phyloP scores from a whole-genome alignment of 1,140 invertebrate genomes.

The Papilio machaon region DNA sequence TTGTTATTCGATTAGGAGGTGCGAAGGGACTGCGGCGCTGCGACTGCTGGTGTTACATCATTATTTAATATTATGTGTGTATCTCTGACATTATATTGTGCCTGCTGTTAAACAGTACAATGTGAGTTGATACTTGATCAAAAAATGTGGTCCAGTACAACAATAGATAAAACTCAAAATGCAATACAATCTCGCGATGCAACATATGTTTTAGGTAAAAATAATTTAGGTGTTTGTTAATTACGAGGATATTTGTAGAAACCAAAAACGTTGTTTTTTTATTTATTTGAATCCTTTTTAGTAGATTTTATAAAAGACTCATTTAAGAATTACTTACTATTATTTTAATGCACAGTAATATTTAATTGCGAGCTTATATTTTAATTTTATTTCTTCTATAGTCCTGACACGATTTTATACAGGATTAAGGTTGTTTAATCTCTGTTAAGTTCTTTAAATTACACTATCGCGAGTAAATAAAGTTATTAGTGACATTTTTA shows the following conservation, averaged over 20 bases:
- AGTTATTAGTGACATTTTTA: conserved; percentile 4
- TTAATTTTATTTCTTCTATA: no score
- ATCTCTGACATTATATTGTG: not conserved
- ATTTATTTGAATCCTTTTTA: no score
- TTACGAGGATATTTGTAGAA: no score
- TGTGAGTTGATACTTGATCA: not conserved
- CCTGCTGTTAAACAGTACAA: not conserved
- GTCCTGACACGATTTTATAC: no score
- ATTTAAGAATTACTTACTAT: no score
- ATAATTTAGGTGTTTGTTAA: not conserved
- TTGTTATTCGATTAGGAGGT: conserved; percentile 14
- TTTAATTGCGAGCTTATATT: no score
- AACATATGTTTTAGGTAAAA: not conserved
- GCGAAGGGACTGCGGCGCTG: not conserved
- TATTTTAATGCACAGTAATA: no score
- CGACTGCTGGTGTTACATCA: not conserved
- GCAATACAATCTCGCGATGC: not conserved
- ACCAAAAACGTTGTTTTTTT: no score
- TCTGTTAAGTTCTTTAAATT: not conserved
- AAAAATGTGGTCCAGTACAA: not conserved
- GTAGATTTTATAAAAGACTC: no score
- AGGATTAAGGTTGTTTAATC: not conserved
- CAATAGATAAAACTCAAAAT: not conserved
- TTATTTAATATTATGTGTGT: not conserved
- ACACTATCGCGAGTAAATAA: not conserved